Conservation (phyloP, 2,888 invertebrate genomes). For the Acleris holmiana region DNA sequence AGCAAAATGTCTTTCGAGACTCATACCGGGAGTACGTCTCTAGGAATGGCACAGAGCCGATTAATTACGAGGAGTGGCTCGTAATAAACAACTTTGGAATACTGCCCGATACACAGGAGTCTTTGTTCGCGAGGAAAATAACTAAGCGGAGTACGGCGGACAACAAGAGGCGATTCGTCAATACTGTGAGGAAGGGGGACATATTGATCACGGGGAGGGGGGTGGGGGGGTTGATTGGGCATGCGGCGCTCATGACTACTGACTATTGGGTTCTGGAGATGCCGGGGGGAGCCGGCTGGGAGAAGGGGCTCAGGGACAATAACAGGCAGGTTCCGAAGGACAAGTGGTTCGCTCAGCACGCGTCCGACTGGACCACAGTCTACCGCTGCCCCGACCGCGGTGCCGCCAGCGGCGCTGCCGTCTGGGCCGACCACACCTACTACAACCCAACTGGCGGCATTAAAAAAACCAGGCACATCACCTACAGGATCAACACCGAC, state of each 20-base stretch:
- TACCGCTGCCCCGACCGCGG: slow-evolving; percentile 54
- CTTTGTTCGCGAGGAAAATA: slow-evolving; percentile 60
- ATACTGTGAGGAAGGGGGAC: slow-evolving; percentile 59
- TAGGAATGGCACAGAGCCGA: slow-evolving; percentile 50
- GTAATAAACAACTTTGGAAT: slow-evolving; percentile 66
- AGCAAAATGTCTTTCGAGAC: slow-evolving; percentile 60
- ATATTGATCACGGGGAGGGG: slow-evolving; percentile 57
- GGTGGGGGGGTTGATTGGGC: slow-evolving; percentile 56
- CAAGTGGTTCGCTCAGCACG: slow-evolving; percentile 59
- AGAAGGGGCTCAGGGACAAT: slow-evolving; percentile 53
- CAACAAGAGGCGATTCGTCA: slow-evolving; percentile 59
- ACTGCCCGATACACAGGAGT: slow-evolving; percentile 61
- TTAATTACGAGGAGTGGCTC: slow-evolving; percentile 67
- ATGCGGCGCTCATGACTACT: slow-evolving; percentile 63
- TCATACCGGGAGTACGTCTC: slow-evolving; percentile 53
- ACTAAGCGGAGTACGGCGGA: slow-evolving; percentile 56
- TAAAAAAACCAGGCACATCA: slow-evolving; percentile 57
- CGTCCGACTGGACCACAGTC: slow-evolving; percentile 59
- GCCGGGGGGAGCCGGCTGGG: slow-evolving; percentile 56
- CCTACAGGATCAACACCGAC: slow-evolving; percentile 53
- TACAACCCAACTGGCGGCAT: slow-evolving; percentile 54
- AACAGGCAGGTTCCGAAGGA: slow-evolving; percentile 59
- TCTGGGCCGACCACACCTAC: slow-evolving; percentile 59
- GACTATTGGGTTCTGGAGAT: slow-evolving; percentile 63
- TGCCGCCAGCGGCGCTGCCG: slow-evolving; percentile 53